A percentile compares a stretch with the other conserved stretches of the same genome.
Conservation (phyloP, 2,113 vertebrate species). For the Antechinus stuartii region DNA sequence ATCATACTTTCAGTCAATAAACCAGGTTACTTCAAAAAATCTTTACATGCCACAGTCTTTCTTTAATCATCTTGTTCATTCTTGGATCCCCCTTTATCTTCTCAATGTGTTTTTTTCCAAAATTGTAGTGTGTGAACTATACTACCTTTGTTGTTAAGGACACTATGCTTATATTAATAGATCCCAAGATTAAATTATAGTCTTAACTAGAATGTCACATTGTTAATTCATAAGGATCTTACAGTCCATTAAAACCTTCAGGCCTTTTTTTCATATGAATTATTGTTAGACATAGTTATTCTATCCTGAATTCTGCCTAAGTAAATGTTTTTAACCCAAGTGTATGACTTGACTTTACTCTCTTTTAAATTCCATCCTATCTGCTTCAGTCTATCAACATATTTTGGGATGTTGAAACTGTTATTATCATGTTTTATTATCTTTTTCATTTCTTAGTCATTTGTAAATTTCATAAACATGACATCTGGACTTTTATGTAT, state of each 20-base stretch:
- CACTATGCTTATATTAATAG: background rate
- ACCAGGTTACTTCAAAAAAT: background rate
- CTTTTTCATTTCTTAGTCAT: background rate
- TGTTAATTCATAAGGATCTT: background rate
- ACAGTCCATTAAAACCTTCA: background rate
- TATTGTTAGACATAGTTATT: background rate
- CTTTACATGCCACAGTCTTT: background rate
- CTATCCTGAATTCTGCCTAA: background rate
- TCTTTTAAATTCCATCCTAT: background rate
- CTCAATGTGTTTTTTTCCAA: background rate
- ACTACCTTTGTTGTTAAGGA: background rate
- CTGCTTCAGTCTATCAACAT: background rate
- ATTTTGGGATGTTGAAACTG: background rate
- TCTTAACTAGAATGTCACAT: background rate
- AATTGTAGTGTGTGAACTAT: background rate
- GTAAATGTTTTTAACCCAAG: background rate
- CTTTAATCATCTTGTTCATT: background rate
- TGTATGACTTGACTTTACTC: background rate
- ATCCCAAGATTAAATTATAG: background rate
- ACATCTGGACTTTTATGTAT: background rate
- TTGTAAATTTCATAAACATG: background rate
- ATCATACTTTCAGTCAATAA: background rate
- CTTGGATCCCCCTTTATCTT: background rate
- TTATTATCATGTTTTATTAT: background rate
- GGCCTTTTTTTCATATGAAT: background rate